A percentile compares a stretch with the other conserved stretches of the same genome.
These are phyloP conservation scores for Andrena camellia DNA, from an alignment of 2,888 invertebrate genomes.

Conservation along the genomic window DNA sequence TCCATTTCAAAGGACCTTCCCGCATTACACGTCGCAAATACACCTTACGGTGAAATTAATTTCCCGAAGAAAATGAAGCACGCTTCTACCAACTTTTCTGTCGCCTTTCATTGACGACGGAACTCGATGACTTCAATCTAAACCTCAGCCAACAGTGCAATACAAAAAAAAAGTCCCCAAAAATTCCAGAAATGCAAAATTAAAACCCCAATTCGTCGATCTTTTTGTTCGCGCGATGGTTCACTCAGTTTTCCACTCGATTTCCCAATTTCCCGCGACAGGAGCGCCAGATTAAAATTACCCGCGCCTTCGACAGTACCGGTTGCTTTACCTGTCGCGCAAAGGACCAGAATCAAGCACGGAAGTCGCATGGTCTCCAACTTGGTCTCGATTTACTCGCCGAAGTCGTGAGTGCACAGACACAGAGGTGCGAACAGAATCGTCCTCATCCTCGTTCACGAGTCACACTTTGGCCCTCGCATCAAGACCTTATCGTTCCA, in stretches of 20 bases:
- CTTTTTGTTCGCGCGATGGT: neutral
- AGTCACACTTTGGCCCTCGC: constrained; percentile 31
- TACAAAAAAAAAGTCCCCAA: neutral
- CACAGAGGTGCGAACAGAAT: constrained; percentile 53
- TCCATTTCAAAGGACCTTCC: neutral
- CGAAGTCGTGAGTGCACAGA: constrained; percentile 54
- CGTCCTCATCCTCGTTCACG: constrained; percentile 67
- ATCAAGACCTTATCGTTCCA: constrained; percentile 16
- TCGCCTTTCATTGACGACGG: neutral
- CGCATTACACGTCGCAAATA: neutral
- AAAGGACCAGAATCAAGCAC: constrained; percentile 75
- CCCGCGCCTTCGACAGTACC: neutral
- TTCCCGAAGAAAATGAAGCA: neutral
- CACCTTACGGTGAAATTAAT: neutral
- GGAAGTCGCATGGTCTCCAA: constrained; percentile 71
- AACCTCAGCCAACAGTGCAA: neutral
- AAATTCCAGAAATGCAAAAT: no score
- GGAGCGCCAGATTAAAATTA: constrained; percentile 11
- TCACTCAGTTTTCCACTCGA: neutral
- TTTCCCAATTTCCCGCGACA: neutral
- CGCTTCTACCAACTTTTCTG: neutral
- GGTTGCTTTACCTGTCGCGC: constrained; percentile 76
- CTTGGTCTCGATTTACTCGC: constrained; percentile 62
- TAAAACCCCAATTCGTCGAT: neutral
- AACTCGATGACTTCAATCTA: neutral